Base-by-base conservation (phyloP, 2,113 vertebrate species). In the Mormoops blainvillei region DNA sequence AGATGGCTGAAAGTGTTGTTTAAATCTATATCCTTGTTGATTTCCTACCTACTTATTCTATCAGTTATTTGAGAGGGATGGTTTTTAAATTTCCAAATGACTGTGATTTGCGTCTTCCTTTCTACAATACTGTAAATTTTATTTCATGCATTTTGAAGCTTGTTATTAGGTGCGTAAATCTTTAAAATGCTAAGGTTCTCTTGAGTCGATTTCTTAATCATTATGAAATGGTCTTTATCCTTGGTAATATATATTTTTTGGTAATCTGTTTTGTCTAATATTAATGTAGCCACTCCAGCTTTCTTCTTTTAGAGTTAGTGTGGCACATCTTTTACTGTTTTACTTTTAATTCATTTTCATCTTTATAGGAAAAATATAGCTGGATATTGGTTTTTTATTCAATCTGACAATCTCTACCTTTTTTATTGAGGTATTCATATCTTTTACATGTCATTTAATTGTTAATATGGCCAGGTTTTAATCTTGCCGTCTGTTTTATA, bases 131-230 rank as follows among this genome's bases (percentile, higher is more conserved):
- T 74, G 14, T 84, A 36, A 84, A 26, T 82, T 43, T 89, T 76
- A 58, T 18, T 58, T 94, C 33, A 41, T 56, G 13, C 48, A 77
- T 89, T 89, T 95, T 82, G 28, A 90, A 90, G 84, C 22, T 96
- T 16, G 76, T 73, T 67, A 52, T 78, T 83, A 83, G 41, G 15
- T 67, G 22, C 24, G 58, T 58, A 71, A 45, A 65, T 54, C 14
- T 68, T 63, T 94, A 50, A 77, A 8, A 63, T 54, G 13, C 36
- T 77, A 22, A 83, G 76, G 3, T 11, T 11, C 7, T 78, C 88
- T 86, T 86, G 28, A 68, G 76, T 63, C 87, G 15, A 82, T 41
- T 77, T 89, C 43, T 87, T 77, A 87, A 93, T 83, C 70, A 87
- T 77, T 94, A 87, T 67, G 24, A 87, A 92, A 81, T 76, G 41